Evolutionary conservation across 2,888 invertebrate species (phyloP).

Genomic region (Neria commutata): DNA sequence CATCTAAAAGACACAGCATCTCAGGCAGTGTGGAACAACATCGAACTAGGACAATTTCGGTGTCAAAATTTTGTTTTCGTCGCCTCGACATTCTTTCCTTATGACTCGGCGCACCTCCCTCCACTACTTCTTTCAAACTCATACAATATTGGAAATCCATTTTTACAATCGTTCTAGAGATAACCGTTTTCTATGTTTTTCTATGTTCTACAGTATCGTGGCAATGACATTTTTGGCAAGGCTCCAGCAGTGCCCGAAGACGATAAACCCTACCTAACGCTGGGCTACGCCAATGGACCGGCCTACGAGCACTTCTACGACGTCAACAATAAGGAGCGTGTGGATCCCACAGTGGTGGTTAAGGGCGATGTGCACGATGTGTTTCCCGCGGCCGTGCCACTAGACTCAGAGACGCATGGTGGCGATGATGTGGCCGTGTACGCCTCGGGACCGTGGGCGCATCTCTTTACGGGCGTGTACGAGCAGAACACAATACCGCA

Average conservation of each 20-base stretch:
- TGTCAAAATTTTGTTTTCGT: not conserved
- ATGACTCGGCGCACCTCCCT: too few species aligned
- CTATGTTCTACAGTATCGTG: slow-evolving; percentile 41
- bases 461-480: slow-evolving; percentile 78
- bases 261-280: slow-evolving; percentile 69
- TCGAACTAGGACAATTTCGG: not conserved
- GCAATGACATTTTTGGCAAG: slow-evolving; percentile 47
- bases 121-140: too few species aligned
- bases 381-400: slow-evolving; percentile 67
- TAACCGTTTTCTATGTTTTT: not conserved
- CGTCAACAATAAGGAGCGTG: slow-evolving; percentile 39
- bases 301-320: slow-evolving; percentile 64
- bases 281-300: slow-evolving; percentile 79
- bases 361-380: slow-evolving; percentile 42
- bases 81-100: not conserved
- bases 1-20: not conserved
- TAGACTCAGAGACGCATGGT: slow-evolving; percentile 70
- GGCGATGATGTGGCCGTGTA: slow-evolving; percentile 82
- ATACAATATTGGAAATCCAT: too few species aligned
- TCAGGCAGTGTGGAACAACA: not conserved
- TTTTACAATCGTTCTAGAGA: too few species aligned
- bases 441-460: slow-evolving; percentile 79
- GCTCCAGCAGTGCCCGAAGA: slow-evolving; percentile 59
- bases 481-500: slow-evolving; percentile 83
- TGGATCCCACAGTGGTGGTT: slow-evolving; percentile 47